Percentiles rank a stretch among this genome's conserved stretches.
These are phyloP conservation scores for Zaprionus tsacasi DNA, from an alignment of 1,140 invertebrate species.

Conservation along the genomic window DNA sequence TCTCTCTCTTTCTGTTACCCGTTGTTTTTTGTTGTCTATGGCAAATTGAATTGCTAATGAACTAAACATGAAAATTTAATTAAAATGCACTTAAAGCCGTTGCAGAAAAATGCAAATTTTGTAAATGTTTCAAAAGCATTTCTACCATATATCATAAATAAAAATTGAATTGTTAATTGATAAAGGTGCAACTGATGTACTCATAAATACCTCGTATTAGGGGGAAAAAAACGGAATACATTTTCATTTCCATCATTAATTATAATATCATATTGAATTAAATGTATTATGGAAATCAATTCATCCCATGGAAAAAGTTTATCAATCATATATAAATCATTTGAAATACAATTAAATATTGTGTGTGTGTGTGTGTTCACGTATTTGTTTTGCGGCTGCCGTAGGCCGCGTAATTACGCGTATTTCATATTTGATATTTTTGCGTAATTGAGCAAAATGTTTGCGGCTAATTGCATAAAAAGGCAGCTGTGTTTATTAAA, in stretches of 20 bases:
- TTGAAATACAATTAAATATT: constrained; percentile 44
- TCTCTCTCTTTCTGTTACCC: neutral
- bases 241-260: neutral
- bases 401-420: constrained; percentile 29
- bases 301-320: neutral
- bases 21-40: constrained; percentile 43
- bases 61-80: constrained; percentile 62
- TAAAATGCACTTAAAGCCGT: constrained; percentile 55
- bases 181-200: constrained; percentile 4
- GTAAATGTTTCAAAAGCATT: constrained; percentile 35
- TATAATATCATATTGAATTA: neutral
- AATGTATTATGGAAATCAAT: neutral
- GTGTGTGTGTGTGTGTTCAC: constrained; percentile 1
- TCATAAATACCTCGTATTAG: neutral
- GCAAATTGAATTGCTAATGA: constrained; percentile 69
- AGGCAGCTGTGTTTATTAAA: constrained; percentile 10
- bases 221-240: neutral
- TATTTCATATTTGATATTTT: constrained; percentile 44
- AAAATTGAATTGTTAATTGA: constrained; percentile 12
- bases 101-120: constrained; percentile 45
- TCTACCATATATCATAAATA: constrained; percentile 32
- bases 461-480: constrained; percentile 39
- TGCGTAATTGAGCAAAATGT: constrained; percentile 46
- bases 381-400: constrained; percentile 24
- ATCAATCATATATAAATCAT: constrained; percentile 42